Conservation (phyloP, 2,113 vertebrate genomes). For the Pangasianodon hypophthalmus region DNA sequence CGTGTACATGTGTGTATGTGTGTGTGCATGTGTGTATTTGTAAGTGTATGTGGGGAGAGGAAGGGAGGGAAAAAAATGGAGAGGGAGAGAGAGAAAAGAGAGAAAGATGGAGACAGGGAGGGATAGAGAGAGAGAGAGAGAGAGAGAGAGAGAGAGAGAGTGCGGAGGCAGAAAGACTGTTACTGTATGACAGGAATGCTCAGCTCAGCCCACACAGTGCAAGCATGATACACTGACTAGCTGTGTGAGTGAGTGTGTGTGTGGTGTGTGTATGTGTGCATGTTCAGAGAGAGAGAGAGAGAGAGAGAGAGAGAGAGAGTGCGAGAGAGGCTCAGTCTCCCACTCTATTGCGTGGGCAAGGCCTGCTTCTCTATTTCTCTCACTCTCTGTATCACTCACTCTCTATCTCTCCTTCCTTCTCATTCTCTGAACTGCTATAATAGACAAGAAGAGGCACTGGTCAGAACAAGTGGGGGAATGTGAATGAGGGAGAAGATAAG, state of each 20-base stretch:
- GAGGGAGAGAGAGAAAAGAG: background rate
- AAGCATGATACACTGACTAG: conserved; percentile 62
- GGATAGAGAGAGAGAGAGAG: conserved; percentile 28
- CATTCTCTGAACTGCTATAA: conserved; percentile 48
- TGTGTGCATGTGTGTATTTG: conserved; percentile 35
- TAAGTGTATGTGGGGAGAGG: conserved; percentile 26
- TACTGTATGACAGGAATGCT: conserved; percentile 62
- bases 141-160: conserved; percentile 50
- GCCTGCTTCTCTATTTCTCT: conserved; percentile 53
- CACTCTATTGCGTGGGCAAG: conserved; percentile 60
- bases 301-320: conserved; percentile 41
- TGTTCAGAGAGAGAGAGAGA: conserved; percentile 32
- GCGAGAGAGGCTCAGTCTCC: conserved; percentile 57
- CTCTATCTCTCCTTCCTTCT: conserved; percentile 28
- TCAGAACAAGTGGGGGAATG: conserved; percentile 45
- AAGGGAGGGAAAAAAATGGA: background rate
- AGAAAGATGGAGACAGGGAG: conserved; percentile 4
- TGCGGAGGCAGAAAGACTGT: conserved; percentile 55
- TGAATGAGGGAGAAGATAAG: conserved; percentile 40
- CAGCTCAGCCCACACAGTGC: conserved; percentile 62
- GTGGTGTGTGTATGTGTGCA: conserved; percentile 36
- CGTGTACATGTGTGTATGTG: conserved; percentile 23
- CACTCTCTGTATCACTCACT: conserved; percentile 36
- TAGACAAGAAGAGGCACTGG: conserved; percentile 47
- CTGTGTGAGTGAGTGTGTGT: conserved; percentile 52